Evolutionary conservation across 2,113 vertebrate species (phyloP), one percentile per base, ranked within the genome.

Genomic region (Hiodon alosoides): DNA sequence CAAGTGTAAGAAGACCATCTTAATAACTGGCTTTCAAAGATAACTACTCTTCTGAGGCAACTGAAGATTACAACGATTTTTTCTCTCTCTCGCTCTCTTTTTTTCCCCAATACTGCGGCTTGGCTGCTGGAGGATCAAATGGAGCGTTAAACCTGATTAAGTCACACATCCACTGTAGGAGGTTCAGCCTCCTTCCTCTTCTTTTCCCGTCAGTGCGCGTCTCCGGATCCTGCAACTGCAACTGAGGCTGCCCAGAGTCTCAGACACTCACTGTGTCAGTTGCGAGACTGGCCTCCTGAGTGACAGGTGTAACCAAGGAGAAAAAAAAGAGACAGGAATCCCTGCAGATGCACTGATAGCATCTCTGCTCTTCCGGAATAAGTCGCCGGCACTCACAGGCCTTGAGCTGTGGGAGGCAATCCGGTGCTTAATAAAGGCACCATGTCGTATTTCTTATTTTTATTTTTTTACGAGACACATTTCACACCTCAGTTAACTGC

Each of bases 291-390:
- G 78, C 78, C 82, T 84, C 79, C 83, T 89, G 88, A 92, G 76
- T 87, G 89, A 83, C 87, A 87, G 83, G 86, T 90, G 87, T 84
- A 89, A 83, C 82, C 84, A 51, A 85, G 86, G 85, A 85, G 88
- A 89, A 90, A 87, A 71, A 80, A 57, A 10, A 66, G 48, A 66
- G 31, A 47, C 53, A 71, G 8, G 0, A 9, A 17, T 11, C 16
- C 54, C 69, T 17, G 14, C 80, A 76, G 79, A 78, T 17, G 80
- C 61, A 17, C 68, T 59, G 86, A 90, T 89, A 87, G 79, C 83
- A 87, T 90, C 88, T 0, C 72, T 53, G 71, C 16, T 14, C 66
- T 59, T 46, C 10, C 46, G 61, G 16, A n/a, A 13, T 16, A 16
- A 31, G 31, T 16, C n/a, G 61, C 61, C 14, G 2, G 7, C 7